phyloP scores from a whole-genome alignment of 2,113 vertebrate genomes.

The Natator depressus region DNA sequence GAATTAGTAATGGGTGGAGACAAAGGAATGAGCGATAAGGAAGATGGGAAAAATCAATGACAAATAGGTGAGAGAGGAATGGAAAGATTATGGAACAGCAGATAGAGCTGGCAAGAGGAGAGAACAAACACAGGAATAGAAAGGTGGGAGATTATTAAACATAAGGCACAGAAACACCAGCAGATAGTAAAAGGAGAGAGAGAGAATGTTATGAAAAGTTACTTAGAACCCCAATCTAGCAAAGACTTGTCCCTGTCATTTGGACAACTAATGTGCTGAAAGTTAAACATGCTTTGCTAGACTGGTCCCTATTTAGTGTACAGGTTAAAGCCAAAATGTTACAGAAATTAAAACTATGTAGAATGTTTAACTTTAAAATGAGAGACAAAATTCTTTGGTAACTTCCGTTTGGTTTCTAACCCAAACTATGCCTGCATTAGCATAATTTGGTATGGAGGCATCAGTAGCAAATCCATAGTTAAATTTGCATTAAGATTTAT shows the following conservation, averaged over 20 bases:
- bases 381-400: background rate
- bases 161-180: background rate
- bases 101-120: background rate
- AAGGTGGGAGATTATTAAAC: constrained; percentile 38
- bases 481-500: background rate
- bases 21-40: background rate
- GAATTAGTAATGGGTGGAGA: background rate
- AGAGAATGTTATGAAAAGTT: background rate
- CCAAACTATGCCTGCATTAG: background rate
- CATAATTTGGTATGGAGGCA: background rate
- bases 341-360: background rate
- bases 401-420: background rate
- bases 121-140: constrained; percentile 1
- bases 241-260: background rate
- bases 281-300: background rate
- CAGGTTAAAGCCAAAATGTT: background rate
- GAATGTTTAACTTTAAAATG: background rate
- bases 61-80: background rate
- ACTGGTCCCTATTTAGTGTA: background rate
- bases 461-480: background rate
- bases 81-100: background rate
- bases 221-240: background rate
- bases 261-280: background rate
- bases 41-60: background rate
- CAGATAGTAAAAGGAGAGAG: background rate